Percentiles rank a stretch among this genome's conserved stretches.
These are phyloP conservation scores for Sicus ferrugineus DNA, from an alignment of 2,888 invertebrate genomes.

Conservation along the genomic window DNA sequence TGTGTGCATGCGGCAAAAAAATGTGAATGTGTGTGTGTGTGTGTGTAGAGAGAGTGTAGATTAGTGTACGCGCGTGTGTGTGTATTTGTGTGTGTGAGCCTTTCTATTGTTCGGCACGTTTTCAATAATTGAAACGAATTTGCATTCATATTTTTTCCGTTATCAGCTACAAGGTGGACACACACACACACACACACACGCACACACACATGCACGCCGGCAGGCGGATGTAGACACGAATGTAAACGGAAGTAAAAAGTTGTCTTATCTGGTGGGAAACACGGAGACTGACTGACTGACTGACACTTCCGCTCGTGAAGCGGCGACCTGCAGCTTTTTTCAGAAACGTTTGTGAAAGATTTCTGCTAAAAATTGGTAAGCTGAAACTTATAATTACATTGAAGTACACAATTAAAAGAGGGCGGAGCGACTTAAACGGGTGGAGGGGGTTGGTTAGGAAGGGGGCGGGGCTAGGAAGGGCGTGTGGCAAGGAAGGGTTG, in stretches of 20 bases:
- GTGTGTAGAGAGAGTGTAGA: not conserved
- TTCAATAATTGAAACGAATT: not conserved
- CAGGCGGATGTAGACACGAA: not conserved
- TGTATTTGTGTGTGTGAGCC: not conserved
- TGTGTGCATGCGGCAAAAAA: constrained; percentile 1
- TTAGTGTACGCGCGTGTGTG: not conserved
- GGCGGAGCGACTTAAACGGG: too few relatives aligned
- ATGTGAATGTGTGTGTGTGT: not conserved
- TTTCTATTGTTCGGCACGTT: not conserved
- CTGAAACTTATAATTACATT: too few relatives aligned
- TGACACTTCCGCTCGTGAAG: too few relatives aligned
- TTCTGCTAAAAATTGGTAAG: too few relatives aligned
- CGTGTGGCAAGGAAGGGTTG: too few relatives aligned
- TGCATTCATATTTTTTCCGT: not conserved
- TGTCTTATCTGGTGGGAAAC: constrained; percentile 22
- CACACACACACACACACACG: too few relatives aligned
- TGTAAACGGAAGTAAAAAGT: constrained; percentile 12
- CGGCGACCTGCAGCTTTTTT: too few relatives aligned
- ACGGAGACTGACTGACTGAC: not conserved
- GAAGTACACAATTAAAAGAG: too few relatives aligned
- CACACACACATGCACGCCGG: too few relatives aligned
- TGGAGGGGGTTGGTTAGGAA: too few relatives aligned
- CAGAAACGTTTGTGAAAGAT: too few relatives aligned
- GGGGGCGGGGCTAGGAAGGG: too few relatives aligned
- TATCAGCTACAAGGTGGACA: not conserved